Evolutionary conservation across 2,113 vertebrate species (phyloP), one percentile per base, ranked within the genome.

Genomic region (Elephas maximus): DNA sequence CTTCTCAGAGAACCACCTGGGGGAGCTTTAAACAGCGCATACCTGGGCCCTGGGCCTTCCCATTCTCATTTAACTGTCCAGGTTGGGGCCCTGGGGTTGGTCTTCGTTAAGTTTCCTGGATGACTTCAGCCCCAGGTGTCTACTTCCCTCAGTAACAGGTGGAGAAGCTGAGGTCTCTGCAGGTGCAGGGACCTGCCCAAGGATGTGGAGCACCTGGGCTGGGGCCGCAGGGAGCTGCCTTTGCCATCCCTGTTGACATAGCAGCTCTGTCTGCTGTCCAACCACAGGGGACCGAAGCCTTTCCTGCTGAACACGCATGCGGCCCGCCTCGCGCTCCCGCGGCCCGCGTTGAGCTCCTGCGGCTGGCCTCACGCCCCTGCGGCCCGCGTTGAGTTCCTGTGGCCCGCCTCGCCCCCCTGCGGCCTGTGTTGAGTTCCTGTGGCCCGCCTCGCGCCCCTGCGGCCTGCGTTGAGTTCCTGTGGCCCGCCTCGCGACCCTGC

Each of bases 1-100:
- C 21, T 6, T 82, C 20, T 6, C 8, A 0, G 7, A n/a, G 62
- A 9, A 1, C 41, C 37, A 2, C 60, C 84, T 9, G 21, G 12
- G 41, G 60, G 37, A n/a, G 26, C 51, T 8, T 14, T 45, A 11
- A 14, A 51, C 26, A 51, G 23, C 20, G 41, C 2, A 0, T 12
- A 26, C 77, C 28, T 3, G 45, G 28, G 84, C 65, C 23, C 2
- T 69, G 17, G 5, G 28, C 60, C n/a, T 45, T 37, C 67, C 1
- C 0, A 4, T 30, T 45, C 26, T 2, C 21, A 14, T 8, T 37
- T 15, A 3, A 21, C 60, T 20, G 83, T 86, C 51, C 62, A 60
- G 84, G 6, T 7, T 30, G 77, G 41, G 71, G 37, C 6, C 28
- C 4, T 2, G 48, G 12, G 18, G 1, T 69, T 53, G 77, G 82